These are phyloP conservation scores for Rhabdomys dilectus DNA, from an alignment of 2,113 vertebrate genomes.

Conservation along the genomic window DNA sequence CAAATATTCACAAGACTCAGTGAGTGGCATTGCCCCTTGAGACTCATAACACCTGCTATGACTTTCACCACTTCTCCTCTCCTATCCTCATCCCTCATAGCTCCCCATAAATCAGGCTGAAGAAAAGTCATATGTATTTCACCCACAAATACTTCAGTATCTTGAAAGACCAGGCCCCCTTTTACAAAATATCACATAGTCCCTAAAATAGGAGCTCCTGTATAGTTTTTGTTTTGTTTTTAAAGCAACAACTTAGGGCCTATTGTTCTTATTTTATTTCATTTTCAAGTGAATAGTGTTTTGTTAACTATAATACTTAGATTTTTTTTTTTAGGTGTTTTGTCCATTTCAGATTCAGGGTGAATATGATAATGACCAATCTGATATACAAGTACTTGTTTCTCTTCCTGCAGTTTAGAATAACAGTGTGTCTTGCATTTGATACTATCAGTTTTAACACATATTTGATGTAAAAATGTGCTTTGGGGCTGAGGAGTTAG, in stretches of 20 bases:
- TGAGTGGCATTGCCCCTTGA: neutral
- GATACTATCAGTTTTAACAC: neutral
- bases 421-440: neutral
- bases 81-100: neutral
- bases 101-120: neutral
- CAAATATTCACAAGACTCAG: neutral
- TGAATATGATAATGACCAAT: neutral
- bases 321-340: neutral
- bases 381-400: neutral
- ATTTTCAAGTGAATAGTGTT: neutral
- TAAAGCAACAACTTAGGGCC: neutral
- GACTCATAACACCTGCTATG: neutral
- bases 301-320: neutral
- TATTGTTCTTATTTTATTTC: neutral
- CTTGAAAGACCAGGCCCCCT: neutral
- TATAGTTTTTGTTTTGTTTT: neutral
- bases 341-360: neutral
- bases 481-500: neutral
- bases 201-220: neutral
- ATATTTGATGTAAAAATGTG: neutral
- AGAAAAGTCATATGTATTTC: constrained; percentile 20
- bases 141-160: neutral
- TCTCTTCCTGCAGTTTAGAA: neutral
- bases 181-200: neutral
- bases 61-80: neutral